phyloP scores from a whole-genome alignment of 2,797 vertebrate species.

The Holocentrus rufus region DNA sequence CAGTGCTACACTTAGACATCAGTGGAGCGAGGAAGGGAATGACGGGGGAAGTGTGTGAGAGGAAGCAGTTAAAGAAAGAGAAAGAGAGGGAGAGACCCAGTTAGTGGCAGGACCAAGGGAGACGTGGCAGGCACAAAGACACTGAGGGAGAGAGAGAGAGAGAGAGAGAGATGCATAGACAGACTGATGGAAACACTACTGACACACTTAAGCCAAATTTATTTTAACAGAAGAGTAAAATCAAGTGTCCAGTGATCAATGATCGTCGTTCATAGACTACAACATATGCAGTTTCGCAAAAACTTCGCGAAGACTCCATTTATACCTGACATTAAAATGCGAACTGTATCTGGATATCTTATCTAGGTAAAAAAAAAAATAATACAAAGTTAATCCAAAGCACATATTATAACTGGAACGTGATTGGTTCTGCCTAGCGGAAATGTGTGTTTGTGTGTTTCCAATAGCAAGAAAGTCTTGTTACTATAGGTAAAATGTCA shows the following conservation, averaged over 20 bases:
- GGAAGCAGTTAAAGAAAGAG: slow-evolving; percentile 55
- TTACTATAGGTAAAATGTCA: too few relatives aligned
- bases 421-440: too few relatives aligned
- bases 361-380: slow-evolving; percentile 1
- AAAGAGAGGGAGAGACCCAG: slow-evolving; percentile 71
- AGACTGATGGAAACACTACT: slow-evolving; percentile 59
- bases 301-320: neutral
- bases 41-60: slow-evolving; percentile 38
- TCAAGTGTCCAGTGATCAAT: neutral
- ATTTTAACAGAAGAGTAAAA: slow-evolving; percentile 23
- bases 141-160: slow-evolving; percentile 52
- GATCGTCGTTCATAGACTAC: neutral
- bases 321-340: slow-evolving; percentile 26
- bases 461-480: too few relatives aligned
- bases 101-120: slow-evolving; percentile 75
- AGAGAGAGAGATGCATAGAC: slow-evolving; percentile 37
- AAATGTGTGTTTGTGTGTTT: too few relatives aligned
- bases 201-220: slow-evolving; percentile 18
- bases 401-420: too few relatives aligned
- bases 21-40: slow-evolving; percentile 51
- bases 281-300: neutral
- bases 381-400: too few relatives aligned
- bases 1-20: slow-evolving; percentile 73
- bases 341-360: slow-evolving; percentile 15
- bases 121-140: slow-evolving; percentile 73